Evolutionary conservation across 1,140 invertebrate genomes (phyloP), one percentile per base, ranked within the genome.

Genomic region (Drosophila lowei): DNA sequence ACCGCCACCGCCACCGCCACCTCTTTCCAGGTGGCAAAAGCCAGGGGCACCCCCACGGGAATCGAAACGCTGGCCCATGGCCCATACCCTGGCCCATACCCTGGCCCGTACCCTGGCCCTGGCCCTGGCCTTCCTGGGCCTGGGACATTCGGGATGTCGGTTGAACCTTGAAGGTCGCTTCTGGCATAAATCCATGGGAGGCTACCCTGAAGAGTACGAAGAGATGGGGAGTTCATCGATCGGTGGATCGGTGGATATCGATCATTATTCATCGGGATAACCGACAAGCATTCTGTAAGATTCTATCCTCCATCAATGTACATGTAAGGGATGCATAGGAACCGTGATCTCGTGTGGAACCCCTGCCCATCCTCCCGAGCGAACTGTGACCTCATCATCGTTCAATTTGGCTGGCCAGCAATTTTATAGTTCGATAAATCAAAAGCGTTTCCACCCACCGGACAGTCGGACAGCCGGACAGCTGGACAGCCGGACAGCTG

Each of bases 391-490:
- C 44, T 61, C 60, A 59, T 55, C 59, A 50, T 73, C 30, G 56
- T 25, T 57, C 76, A 57, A 59, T 60, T 79, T 30, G 42, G 56
- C 52, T 60, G 59, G n/a, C 68, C 62, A 43, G 50, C 54, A 54
- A 46, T 34, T 30, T 62, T 41, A 56, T 57, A 49, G 63, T 61
- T 55, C 73, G 76, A 81, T 81, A 81, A 73, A 83, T 81, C 74
- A 83, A 83, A 83, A 64, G 74, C 66, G 62, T 73, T 68, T 54
- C 63, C 65, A 8, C 44, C 65, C 56, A 57, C 65, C 52, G 8
- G 13, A 21, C 49, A n/a, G 59, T 21, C 3, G 6, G 6, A 3
- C n/a, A 56, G 7, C 9, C 49, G 28, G 25, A 7, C 0, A 30
- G 7, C 50, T 34, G 7, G 7, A 63, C 38, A 18, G 59, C 38